phyloP scores from a whole-genome alignment of 1,140 invertebrate species.

The Ceratina australensis region DNA sequence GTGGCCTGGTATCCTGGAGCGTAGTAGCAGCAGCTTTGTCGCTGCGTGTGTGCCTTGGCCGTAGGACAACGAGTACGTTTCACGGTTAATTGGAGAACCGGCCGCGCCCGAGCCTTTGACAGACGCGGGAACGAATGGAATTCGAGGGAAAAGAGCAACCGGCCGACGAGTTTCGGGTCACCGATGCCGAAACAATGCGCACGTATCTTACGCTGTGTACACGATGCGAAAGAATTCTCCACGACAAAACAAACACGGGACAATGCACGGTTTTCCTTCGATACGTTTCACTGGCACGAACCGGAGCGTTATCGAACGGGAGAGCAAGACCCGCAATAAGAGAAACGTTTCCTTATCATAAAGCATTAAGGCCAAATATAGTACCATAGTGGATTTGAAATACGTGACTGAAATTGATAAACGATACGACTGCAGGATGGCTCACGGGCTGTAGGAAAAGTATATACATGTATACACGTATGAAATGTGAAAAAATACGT shows the following conservation, averaged over 20 bases:
- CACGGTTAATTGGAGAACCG: constrained; percentile 40
- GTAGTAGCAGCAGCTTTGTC: constrained; percentile 35
- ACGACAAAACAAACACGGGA: background rate
- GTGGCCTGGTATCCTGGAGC: constrained; percentile 21
- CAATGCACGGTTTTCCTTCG: background rate
- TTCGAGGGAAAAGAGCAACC: background rate
- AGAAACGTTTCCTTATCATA: too few relatives aligned
- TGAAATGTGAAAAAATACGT: too few relatives aligned
- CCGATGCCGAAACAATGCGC: background rate
- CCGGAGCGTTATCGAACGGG: too few relatives aligned
- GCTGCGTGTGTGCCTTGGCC: background rate
- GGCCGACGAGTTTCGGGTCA: background rate
- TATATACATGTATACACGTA: too few relatives aligned
- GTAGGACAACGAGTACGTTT: background rate
- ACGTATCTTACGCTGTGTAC: too few relatives aligned
- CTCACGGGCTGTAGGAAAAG: too few relatives aligned
- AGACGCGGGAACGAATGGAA: background rate
- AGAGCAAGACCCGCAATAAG: too few relatives aligned
- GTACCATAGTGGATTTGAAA: too few relatives aligned
- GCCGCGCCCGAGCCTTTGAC: background rate
- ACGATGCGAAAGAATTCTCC: too few relatives aligned
- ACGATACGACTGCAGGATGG: too few relatives aligned
- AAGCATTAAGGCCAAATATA: too few relatives aligned
- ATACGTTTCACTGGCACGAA: background rate
- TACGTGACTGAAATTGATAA: too few relatives aligned